Percentiles rank a stretch among this genome's conserved stretches.
These are phyloP conservation scores for Lates calcarifer DNA, from an alignment of 2,113 vertebrate species.

Conservation along the genomic window DNA sequence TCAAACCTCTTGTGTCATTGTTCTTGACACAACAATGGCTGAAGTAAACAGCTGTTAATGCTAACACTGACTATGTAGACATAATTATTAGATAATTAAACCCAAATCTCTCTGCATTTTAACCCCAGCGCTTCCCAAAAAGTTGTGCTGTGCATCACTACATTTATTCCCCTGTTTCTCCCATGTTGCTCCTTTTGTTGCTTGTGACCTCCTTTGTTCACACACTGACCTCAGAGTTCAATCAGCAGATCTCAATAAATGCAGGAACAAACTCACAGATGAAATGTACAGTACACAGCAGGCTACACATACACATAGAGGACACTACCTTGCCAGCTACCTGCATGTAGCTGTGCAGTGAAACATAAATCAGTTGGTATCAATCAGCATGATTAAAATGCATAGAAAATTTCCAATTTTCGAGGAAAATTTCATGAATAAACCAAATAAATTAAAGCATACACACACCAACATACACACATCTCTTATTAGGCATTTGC, in stretches of 20 bases:
- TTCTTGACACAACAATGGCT: too few species aligned
- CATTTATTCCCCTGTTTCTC: not conserved
- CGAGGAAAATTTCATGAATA: not conserved
- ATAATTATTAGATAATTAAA: not conserved
- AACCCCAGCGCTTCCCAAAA: not conserved
- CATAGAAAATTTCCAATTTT: not conserved
- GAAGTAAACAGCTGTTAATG: too few species aligned
- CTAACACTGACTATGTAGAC: too few species aligned
- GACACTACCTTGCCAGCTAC: not conserved
- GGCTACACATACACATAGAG: not conserved
- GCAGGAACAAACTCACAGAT: not conserved
- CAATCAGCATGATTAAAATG: not conserved
- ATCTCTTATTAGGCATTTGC: not conserved
- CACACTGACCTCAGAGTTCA: not conserved
- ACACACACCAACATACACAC: not conserved
- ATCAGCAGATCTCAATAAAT: not conserved
- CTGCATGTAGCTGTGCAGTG: not conserved
- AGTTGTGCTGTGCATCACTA: slow-evolving; percentile 34
- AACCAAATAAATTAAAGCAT: not conserved
- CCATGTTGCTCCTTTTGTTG: not conserved
- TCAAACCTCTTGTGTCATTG: too few species aligned
- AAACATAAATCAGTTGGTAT: not conserved
- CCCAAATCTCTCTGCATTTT: not conserved
- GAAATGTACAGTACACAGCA: not conserved
- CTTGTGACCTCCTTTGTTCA: slow-evolving; percentile 1